Percentiles rank a stretch among this genome's conserved stretches.
Evolutionary conservation across 2,888 invertebrate genomes (phyloP).

Genomic region (Pomacea canaliculata): DNA sequence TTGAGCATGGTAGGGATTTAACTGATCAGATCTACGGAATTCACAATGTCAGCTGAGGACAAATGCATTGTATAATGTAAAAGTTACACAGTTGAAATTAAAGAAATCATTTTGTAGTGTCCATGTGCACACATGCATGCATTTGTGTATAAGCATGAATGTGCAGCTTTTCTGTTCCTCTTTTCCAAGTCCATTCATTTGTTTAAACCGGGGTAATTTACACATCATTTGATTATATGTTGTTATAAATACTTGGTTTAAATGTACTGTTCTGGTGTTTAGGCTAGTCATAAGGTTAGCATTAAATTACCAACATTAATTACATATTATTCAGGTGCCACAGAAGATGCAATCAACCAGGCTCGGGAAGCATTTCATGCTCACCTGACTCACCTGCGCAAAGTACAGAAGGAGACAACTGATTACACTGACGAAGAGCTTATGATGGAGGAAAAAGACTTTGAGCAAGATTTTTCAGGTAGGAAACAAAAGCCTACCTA

Average conservation of each 20-base stretch:
- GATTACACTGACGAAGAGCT: conserved; percentile 84
- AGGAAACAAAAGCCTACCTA: conserved; percentile 8
- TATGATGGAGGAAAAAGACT: conserved; percentile 75
- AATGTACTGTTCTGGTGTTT: no score
- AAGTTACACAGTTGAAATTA: not conserved
- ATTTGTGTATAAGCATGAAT: not conserved
- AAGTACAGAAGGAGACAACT: conserved; percentile 82
- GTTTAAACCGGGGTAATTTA: no score
- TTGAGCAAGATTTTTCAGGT: conserved; percentile 71
- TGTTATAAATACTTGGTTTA: no score
- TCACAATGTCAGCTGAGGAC: no score
- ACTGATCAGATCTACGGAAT: no score
- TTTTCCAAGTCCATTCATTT: no score
- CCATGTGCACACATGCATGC: no score
- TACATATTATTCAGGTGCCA: conserved; percentile 73
- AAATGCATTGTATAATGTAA: no score
- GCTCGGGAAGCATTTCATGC: conserved; percentile 95
- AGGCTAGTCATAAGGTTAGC: not conserved
- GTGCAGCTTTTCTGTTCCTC: no score
- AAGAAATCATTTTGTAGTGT: not conserved
- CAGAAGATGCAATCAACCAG: conserved; percentile 93
- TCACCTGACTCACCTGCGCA: conserved; percentile 83
- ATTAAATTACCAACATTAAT: no score
- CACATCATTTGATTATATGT: no score
- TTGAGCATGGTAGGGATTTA: conserved; percentile 76